A percentile compares a stretch with the other conserved stretches of the same genome.
phyloP scores from a whole-genome alignment of 1,140 invertebrate species.

The Drosophila auraria region DNA sequence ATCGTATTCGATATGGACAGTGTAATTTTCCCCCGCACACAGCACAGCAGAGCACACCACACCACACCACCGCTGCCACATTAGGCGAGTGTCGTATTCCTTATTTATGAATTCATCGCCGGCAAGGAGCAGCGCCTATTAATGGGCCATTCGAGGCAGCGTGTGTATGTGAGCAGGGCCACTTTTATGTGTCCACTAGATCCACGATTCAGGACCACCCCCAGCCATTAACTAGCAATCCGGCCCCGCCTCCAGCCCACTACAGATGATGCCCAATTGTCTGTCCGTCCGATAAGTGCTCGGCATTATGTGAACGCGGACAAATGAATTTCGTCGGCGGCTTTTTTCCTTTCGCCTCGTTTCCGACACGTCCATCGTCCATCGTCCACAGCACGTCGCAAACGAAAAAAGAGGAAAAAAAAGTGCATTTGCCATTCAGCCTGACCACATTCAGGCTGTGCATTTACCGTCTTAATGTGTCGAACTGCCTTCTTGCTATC shows the following conservation, averaged over 20 bases:
- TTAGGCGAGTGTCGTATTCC: conserved; percentile 35
- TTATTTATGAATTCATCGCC: conserved; percentile 49
- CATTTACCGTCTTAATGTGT: conserved; percentile 42
- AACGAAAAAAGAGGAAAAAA: not conserved
- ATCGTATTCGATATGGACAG: conserved; percentile 66
- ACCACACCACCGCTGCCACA: not conserved
- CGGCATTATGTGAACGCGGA: conserved; percentile 36
- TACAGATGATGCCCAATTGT: conserved; percentile 35
- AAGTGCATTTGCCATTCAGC: conserved; percentile 35
- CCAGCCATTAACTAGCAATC: conserved; percentile 5
- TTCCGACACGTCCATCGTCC: not conserved
- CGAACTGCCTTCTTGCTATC: conserved; percentile 22
- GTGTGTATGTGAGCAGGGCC: conserved; percentile 5
- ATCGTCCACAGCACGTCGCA: conserved; percentile 2
- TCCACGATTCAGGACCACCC: not conserved
- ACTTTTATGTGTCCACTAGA: conserved; percentile 28
- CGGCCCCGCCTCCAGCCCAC: conserved; percentile 4
- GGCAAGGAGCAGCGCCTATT: conserved; percentile 37
- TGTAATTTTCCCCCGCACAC: conserved; percentile 49
- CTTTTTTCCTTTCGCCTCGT: conserved; percentile 3
- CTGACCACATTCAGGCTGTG: conserved; percentile 27
- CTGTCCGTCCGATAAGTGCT: conserved; percentile 35
- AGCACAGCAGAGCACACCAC: not conserved
- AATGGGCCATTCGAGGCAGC: conserved; percentile 27
- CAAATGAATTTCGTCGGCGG: conserved; percentile 25